A percentile compares a stretch with the other conserved stretches of the same genome.
These are phyloP conservation scores for Tenthredo distinguenda DNA, from an alignment of 2,888 invertebrate species.

Conservation along the genomic window DNA sequence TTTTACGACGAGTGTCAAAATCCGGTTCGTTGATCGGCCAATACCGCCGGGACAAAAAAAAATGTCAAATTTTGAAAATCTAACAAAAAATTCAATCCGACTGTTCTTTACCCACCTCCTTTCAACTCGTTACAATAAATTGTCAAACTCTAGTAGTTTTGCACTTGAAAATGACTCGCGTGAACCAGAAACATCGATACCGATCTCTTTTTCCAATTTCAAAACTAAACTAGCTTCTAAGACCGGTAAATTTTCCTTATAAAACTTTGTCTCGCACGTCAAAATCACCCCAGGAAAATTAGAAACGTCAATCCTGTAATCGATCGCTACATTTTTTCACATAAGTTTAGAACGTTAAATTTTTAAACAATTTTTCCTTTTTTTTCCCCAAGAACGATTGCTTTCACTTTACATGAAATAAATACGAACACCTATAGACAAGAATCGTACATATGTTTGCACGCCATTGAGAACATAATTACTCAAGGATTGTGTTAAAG, in stretches of 20 bases:
- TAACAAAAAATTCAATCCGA: background rate
- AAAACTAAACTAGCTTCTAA: background rate
- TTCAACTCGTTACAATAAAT: background rate
- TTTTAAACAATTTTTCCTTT: background rate
- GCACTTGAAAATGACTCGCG: background rate
- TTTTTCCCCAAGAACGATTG: background rate
- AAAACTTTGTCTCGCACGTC: background rate
- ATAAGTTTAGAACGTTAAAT: background rate
- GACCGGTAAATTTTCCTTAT: background rate
- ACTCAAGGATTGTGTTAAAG: background rate
- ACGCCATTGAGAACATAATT: slow-evolving; percentile 7
- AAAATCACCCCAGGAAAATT: background rate
- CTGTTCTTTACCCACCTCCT: background rate
- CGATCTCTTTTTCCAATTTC: background rate
- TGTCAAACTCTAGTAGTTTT: background rate
- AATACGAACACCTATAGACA: background rate
- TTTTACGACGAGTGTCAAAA: slow-evolving; percentile 50
- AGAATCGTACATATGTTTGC: background rate
- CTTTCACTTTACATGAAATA: slow-evolving; percentile 13
- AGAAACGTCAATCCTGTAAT: background rate
- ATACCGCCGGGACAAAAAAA: slow-evolving; percentile 9
- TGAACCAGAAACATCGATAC: background rate
- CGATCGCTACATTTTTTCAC: background rate
- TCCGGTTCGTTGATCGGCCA: slow-evolving; percentile 51
- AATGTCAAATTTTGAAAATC: slow-evolving; percentile 11